Evolutionary conservation across 2,113 vertebrate genomes (phyloP).

Genomic region (chimpanzee (Pan troglodytes)): DNA sequence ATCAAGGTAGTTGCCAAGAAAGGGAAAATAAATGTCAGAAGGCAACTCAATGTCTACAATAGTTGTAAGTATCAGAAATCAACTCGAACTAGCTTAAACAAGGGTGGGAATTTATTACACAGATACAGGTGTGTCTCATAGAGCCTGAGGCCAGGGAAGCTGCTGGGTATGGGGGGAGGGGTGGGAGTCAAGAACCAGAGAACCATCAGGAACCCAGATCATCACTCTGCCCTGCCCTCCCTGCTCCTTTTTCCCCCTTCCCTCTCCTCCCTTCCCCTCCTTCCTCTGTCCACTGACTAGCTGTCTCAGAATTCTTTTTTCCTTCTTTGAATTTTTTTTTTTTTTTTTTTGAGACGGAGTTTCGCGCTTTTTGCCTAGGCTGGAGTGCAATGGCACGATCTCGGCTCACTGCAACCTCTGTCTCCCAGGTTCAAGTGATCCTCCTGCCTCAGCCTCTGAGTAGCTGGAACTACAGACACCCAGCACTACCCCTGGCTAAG

Average conservation of each 20-base stretch:
- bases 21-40: neutral
- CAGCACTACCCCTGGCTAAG: too few species aligned
- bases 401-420: too few species aligned
- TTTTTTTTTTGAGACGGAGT: too few species aligned
- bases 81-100: neutral
- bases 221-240: too few species aligned
- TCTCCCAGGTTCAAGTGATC: too few species aligned
- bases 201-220: neutral
- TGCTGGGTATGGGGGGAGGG: neutral
- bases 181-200: neutral
- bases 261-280: neutral
- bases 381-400: too few species aligned
- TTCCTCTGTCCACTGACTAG: too few species aligned
- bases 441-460: too few species aligned
- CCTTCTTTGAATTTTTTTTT: too few species aligned
- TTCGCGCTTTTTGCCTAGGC: too few species aligned
- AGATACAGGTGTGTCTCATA: neutral
- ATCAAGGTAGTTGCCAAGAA: neutral
- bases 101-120: neutral
- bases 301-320: neutral
- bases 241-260: rapidly evolving
- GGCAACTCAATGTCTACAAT: neutral
- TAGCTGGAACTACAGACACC: too few species aligned
- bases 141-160: neutral
- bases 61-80: neutral